Conservation (phyloP, 2,888 invertebrate genomes). For the Apodemia duryi region DNA sequence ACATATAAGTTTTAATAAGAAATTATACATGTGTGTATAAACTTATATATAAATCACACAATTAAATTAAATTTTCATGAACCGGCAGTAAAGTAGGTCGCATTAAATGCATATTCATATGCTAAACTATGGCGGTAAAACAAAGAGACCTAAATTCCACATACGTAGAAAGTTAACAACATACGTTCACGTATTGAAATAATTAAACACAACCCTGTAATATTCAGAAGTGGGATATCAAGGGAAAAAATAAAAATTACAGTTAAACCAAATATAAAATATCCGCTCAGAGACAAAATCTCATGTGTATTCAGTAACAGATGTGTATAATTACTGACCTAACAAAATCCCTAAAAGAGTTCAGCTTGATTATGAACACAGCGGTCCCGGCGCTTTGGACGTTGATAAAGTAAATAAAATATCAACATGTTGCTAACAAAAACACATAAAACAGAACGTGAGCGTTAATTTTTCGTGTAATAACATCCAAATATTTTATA, state of each 20-base stretch:
- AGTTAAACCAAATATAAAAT: background rate
- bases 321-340: slow-evolving; percentile 75
- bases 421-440: slow-evolving; percentile 64
- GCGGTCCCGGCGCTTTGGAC: slow-evolving; percentile 46
- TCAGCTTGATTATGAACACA: slow-evolving; percentile 63
- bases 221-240: background rate
- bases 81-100: slow-evolving; percentile 17
- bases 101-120: slow-evolving; percentile 14
- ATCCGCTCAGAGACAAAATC: slow-evolving; percentile 46
- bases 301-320: slow-evolving; percentile 53
- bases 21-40: background rate
- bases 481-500: slow-evolving; percentile 60
- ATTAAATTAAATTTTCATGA: slow-evolving; percentile 15
- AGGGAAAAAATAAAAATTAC: slow-evolving; percentile 1
- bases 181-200: slow-evolving; percentile 6
- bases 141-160: slow-evolving; percentile 15
- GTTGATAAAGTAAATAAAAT: slow-evolving; percentile 66
- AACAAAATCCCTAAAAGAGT: slow-evolving; percentile 65
- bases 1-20: too few relatives aligned
- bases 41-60: background rate
- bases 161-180: background rate
- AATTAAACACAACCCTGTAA: slow-evolving; percentile 4
- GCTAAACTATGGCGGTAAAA: slow-evolving; percentile 17
- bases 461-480: slow-evolving; percentile 65
- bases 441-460: slow-evolving; percentile 52